Conservation (phyloP, 2,888 invertebrate genomes). For the Drosophila nr. fundita region DNA sequence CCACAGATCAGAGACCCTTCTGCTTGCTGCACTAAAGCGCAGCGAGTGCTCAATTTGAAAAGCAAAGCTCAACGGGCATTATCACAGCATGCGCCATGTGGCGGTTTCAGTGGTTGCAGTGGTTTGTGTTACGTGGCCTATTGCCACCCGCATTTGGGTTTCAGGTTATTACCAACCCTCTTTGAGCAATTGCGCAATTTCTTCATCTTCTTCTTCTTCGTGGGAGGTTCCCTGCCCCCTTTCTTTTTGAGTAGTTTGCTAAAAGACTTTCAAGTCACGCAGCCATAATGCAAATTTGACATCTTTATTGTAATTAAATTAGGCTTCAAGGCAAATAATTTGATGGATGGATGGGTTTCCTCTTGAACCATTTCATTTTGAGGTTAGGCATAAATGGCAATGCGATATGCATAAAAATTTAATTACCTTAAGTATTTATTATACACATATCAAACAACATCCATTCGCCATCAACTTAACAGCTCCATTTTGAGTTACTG, state of each 20-base stretch:
- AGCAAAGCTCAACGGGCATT: slow-evolving; percentile 75
- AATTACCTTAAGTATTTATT: slow-evolving; percentile 27
- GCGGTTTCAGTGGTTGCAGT: neutral
- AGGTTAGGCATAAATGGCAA: slow-evolving; percentile 20
- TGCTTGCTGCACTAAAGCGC: slow-evolving; percentile 51
- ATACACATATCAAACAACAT: slow-evolving; percentile 10
- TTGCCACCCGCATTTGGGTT: slow-evolving; percentile 69
- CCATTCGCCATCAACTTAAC: slow-evolving; percentile 21
- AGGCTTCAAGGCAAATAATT: neutral
- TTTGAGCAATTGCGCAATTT: slow-evolving; percentile 64
- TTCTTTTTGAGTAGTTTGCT: slow-evolving; percentile 15
- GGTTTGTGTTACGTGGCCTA: slow-evolving; percentile 36
- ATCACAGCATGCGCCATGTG: slow-evolving; percentile 71
- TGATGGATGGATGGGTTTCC: neutral
- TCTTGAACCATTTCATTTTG: neutral
- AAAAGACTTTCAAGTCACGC: slow-evolving; percentile 50
- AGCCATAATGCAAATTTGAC: slow-evolving; percentile 25
- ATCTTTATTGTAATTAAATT: slow-evolving; percentile 19
- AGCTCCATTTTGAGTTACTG: slow-evolving; percentile 27
- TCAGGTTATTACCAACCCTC: slow-evolving; percentile 53
- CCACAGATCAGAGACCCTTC: slow-evolving; percentile 49
- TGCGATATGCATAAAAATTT: slow-evolving; percentile 25
- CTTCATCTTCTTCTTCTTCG: slow-evolving; percentile 39
- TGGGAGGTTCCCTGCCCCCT: slow-evolving; percentile 54
- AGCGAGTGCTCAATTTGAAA: slow-evolving; percentile 78